Evolutionary conservation across 2,113 vertebrate genomes (phyloP), one percentile per base, ranked within the genome.

Genomic region (Albula glossodonta): DNA sequence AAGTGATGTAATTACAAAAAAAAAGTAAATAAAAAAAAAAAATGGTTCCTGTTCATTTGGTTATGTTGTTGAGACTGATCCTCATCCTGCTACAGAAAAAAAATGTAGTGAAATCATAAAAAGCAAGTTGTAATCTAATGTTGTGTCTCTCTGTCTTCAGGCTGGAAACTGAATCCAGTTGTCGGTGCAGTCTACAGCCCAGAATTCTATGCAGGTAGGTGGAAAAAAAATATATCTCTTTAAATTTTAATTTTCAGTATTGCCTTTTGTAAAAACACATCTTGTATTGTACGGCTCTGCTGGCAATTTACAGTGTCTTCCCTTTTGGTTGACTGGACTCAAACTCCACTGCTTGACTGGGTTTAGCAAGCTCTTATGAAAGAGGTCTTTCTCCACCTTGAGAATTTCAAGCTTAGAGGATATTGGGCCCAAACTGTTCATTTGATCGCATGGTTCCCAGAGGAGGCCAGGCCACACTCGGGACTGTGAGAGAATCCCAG

Each of bases 111-210:
- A 11, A 19, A 22, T 8, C 9, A 51, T 12, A 22, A 19, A 15
- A 51, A 51, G 52, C 25, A 51, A 85, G 25, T 17, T 84, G 70
- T 56, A 51, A 79, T 81, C n/a, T 89, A 85, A 88, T 22, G 22
- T 56, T 51, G 83, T 78, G 63, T 70, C 79, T 83, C 66, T 60
- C 48, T 87, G 48, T 93, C 84, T 95, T 88, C 94, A 99, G 98
- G 98, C 95, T 99, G 98, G 98, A 99, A 99, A 96, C 96, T 99
- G 94, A 99, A 99, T 97, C 98, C 98, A 95, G 98, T 99, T 92
- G 97, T 99, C 90, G 97, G 98, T 91, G 97, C 98, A 85, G 97
- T 99, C 92, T 99, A 99, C 96, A 98, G 97, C 94, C 98, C 98
- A 90, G 98, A 99, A 94, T 98, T 99, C 97, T 99, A 99, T 98